Percentiles rank a stretch among this genome's conserved stretches.
Conservation (phyloP, 2,888 invertebrate genomes). For the Nymphalis urticae region DNA sequence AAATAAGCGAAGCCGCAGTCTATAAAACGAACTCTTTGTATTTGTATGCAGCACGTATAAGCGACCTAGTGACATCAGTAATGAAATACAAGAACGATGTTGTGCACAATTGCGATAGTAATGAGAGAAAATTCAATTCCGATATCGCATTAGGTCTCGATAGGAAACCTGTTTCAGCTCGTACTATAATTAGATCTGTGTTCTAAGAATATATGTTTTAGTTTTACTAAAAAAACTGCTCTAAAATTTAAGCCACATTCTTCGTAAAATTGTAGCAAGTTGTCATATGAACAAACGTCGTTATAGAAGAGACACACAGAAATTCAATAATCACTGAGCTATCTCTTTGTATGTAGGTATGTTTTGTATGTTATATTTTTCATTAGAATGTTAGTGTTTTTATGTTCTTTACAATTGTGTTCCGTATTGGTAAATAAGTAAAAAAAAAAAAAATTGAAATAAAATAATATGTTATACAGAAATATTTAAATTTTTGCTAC, state of each 20-base stretch:
- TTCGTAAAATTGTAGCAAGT: not conserved
- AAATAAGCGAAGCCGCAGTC: no score
- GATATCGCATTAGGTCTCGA: slow-evolving; percentile 18
- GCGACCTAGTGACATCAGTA: not conserved
- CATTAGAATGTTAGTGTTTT: no score
- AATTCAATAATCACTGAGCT: no score
- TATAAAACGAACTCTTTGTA: not conserved
- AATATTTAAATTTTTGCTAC: not conserved
- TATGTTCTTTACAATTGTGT: no score
- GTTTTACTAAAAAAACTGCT: no score
- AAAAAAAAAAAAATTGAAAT: not conserved
- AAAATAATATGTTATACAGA: not conserved
- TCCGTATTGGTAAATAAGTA: no score
- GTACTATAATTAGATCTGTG: not conserved
- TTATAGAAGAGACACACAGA: no score
- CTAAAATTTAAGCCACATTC: no score
- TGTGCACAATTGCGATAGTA: slow-evolving; percentile 11
- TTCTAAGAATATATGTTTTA: not conserved
- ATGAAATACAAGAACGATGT: slow-evolving; percentile 14
- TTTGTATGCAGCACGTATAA: not conserved
- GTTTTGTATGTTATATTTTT: no score
- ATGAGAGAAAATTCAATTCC: slow-evolving; percentile 24
- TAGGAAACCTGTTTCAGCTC: slow-evolving; percentile 4
- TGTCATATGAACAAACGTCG: not conserved
- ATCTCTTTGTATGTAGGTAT: no score